Percentiles rank a stretch among this genome's conserved stretches.
phyloP scores from a whole-genome alignment of 2,888 invertebrate species.

The Busseola fusca region DNA sequence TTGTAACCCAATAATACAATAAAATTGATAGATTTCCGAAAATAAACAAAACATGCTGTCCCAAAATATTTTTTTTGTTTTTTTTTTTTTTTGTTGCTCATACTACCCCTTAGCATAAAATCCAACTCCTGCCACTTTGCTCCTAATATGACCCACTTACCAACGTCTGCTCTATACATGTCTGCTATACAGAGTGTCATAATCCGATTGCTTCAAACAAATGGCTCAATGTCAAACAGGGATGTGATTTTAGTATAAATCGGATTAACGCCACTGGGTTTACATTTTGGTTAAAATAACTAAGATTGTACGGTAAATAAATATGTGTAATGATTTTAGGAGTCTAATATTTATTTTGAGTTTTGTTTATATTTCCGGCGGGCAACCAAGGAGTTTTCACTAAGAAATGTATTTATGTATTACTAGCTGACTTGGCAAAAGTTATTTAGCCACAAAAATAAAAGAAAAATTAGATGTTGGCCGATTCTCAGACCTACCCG shows the following conservation, averaged over 20 bases:
- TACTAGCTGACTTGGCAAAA: no score
- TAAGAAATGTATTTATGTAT: no score
- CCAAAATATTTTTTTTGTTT: no score
- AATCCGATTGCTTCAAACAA: constrained; percentile 24
- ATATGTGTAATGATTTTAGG: constrained; percentile 27
- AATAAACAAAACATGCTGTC: no score
- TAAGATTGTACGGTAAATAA: constrained; percentile 15
- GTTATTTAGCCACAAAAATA: no score
- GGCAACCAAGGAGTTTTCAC: background rate
- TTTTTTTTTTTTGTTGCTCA: no score
- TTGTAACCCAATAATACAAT: no score
- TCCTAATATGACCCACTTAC: background rate
- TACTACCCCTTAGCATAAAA: no score
- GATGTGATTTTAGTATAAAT: constrained; percentile 30
- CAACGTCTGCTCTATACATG: background rate
- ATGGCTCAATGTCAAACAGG: constrained; percentile 26
- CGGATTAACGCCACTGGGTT: constrained; percentile 4
- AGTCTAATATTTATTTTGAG: constrained; percentile 16
- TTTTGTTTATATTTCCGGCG: constrained; percentile 7
- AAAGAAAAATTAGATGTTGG: no score
- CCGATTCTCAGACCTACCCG: no score
- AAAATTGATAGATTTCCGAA: no score
- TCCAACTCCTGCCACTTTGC: no score
- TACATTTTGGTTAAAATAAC: constrained; percentile 31
- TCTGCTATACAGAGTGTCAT: background rate